A percentile compares a stretch with the other conserved stretches of the same genome.
Conservation (phyloP, 2,888 invertebrate genomes). For the Autographa pulchrina region DNA sequence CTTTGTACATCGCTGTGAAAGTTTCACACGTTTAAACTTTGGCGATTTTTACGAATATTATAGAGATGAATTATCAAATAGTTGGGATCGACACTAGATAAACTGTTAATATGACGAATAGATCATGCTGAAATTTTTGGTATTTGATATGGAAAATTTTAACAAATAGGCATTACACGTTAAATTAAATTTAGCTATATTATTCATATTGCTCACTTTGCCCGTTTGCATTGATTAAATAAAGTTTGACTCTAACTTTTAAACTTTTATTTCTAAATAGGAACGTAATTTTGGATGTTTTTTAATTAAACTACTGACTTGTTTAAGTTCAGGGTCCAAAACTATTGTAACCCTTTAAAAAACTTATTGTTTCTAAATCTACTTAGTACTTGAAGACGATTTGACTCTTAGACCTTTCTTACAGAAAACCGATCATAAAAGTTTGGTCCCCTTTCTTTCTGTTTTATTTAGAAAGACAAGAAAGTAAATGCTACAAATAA, state of each 20-base stretch:
- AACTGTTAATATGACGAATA: background rate
- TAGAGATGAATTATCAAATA: constrained; percentile 23
- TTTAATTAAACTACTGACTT: too few relatives aligned
- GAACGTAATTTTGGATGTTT: too few relatives aligned
- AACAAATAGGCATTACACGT: background rate
- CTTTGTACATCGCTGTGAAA: constrained; percentile 48
- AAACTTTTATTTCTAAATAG: background rate
- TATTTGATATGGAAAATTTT: background rate
- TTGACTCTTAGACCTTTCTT: background rate
- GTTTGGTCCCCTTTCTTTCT: too few relatives aligned
- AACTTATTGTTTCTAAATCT: background rate
- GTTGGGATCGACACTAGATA: constrained; percentile 24
- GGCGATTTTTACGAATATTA: constrained; percentile 26
- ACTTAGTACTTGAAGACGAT: background rate
- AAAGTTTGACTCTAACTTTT: background rate
- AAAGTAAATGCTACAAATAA: constrained; percentile 36
- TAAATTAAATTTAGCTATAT: background rate
- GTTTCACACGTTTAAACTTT: constrained; percentile 27
- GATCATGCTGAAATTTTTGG: background rate
- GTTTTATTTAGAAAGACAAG: constrained; percentile 10
- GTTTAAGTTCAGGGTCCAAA: background rate
- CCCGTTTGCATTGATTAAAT: background rate
- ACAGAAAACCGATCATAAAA: background rate
- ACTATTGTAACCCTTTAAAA: background rate
- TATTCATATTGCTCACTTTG: background rate